Base-by-base conservation (phyloP, 2,888 invertebrate genomes). In the Parthenolecanium corni region DNA sequence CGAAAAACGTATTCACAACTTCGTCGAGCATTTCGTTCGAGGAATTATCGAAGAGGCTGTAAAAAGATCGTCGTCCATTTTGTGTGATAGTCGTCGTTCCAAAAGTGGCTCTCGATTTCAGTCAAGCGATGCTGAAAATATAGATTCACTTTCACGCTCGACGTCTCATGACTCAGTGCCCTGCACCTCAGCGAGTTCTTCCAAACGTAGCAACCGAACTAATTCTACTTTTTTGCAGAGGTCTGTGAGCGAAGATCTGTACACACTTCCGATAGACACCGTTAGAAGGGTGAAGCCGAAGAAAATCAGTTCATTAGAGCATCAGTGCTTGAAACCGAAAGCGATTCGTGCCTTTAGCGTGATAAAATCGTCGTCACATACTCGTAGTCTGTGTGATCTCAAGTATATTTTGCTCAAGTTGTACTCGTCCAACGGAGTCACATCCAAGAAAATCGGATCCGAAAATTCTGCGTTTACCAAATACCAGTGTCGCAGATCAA, bases 21-120 rank as follows among this genome's bases (percentile, higher is more conserved):
- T 61, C 11, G 61, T 31, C 9, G 23, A 61, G 12, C 61, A 49
- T 14, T 61, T 61, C 16, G 61, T 61, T 11, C 61, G 49, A 40
- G 18, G 24, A n/a, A 51, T 61, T n/a, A 61, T 61, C 11, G 61
- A 61, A 12, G 61, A 61, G 23, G 61, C 61, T 14, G 24, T 61
- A 9, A 61, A 51, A 40, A 49, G 49, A 24, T 47, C 31, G 14
- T 61, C 61, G 31, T 31, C 47, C 18, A 61, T 38, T n/a, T 49
- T 51, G 5, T 61, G 49, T 47, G 49, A 38, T 11, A 61, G 38
- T 12, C 58, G 47, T 21, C 49, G 61, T 24, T 61, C 61, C 12
- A 51, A 61, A 51, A 61, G 38, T 21, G 38, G 61, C 16, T 47
- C 46, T 14, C 47, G 31, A 38, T 36, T 61, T 9, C 47, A 40